Evolutionary conservation across 2,888 invertebrate genomes (phyloP).

Genomic region (Tholera decimalis): DNA sequence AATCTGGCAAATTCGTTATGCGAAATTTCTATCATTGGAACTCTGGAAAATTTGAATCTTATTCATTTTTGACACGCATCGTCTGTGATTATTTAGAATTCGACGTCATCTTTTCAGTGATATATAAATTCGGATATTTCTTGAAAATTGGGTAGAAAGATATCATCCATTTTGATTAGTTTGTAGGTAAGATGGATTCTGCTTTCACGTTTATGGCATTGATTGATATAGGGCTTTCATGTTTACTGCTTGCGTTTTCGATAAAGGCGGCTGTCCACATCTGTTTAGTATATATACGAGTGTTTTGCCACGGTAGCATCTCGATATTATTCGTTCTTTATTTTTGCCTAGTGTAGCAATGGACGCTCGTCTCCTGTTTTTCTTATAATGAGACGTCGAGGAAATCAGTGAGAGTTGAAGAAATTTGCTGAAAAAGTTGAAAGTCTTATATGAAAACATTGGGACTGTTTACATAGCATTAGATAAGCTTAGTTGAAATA

Average conservation of each 20-base stretch:
- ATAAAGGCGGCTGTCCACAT: background rate
- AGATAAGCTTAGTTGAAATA: too few species aligned
- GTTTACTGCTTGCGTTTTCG: background rate
- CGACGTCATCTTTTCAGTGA: background rate
- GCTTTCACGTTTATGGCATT: background rate
- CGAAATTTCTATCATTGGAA: background rate
- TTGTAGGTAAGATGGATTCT: slow-evolving; percentile 2
- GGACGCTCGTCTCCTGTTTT: too few species aligned
- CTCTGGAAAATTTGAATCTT: background rate
- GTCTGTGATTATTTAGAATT: background rate
- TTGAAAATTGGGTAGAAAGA: slow-evolving; percentile 1
- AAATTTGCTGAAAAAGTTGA: too few species aligned
- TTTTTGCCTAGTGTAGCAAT: too few species aligned
- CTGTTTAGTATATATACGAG: background rate
- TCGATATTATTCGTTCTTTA: background rate
- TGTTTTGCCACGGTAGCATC: background rate
- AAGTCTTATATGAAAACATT: too few species aligned
- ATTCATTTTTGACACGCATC: background rate
- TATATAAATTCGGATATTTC: background rate
- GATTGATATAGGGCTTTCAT: slow-evolving; percentile 6
- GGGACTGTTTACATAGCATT: too few species aligned
- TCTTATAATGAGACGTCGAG: too few species aligned
- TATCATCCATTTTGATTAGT: background rate
- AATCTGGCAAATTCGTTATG: background rate
- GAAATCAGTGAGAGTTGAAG: too few species aligned